Evolutionary conservation across 2,113 vertebrate genomes (phyloP).

Genomic region (Indicator indicator): DNA sequence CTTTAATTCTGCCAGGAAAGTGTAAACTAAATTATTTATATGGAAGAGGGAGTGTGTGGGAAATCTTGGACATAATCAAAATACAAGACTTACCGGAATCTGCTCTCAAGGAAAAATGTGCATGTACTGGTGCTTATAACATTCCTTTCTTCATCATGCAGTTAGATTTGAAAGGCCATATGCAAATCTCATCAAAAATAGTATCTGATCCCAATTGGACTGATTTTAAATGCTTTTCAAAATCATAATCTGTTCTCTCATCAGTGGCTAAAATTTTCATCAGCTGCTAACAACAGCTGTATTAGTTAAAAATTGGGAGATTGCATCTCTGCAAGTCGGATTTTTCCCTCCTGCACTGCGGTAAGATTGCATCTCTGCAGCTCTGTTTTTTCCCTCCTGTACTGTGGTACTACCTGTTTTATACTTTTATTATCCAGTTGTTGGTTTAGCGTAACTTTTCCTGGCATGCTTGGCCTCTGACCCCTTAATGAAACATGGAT

Average conservation of each 20-base stretch:
- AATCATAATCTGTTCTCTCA: background rate
- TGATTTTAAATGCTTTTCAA: constrained; percentile 13
- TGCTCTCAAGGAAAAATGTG: background rate
- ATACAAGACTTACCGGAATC: background rate
- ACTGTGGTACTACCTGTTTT: constrained; percentile 7
- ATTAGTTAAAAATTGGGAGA: background rate
- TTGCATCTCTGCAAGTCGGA: background rate
- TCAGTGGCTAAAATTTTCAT: background rate
- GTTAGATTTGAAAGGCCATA: background rate
- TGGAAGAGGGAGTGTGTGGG: background rate
- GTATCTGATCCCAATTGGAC: background rate
- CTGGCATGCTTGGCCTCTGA: constrained; percentile 6
- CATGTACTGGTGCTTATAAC: background rate
- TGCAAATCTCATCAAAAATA: background rate
- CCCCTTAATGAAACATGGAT: constrained; percentile 59
- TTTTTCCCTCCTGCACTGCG: background rate
- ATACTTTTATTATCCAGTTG: constrained; percentile 61
- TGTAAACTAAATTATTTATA: background rate
- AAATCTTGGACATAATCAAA: background rate
- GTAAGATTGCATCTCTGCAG: background rate
- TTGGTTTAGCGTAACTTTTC: background rate
- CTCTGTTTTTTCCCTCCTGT: background rate
- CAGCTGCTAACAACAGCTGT: background rate
- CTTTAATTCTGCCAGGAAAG: background rate
- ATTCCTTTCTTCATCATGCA: background rate